Evolutionary conservation across 2,888 invertebrate species (phyloP).

Genomic region (Thelaira solivaga): DNA sequence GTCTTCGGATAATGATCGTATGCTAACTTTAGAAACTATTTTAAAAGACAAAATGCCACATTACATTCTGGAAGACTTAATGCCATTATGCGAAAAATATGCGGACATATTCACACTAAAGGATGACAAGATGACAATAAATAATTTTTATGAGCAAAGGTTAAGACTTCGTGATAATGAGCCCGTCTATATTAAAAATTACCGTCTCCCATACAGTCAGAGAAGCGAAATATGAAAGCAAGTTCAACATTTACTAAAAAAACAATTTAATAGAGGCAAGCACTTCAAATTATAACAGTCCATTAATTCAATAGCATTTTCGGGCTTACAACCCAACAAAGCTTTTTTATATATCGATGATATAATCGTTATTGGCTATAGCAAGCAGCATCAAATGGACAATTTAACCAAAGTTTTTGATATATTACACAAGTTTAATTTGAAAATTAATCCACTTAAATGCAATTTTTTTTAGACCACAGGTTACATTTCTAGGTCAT

Average conservation of each 20-base stretch:
- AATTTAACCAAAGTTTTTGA: neutral
- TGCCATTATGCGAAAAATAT: slow-evolving; percentile 20
- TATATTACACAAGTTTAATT: too few relatives aligned
- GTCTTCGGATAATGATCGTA: neutral
- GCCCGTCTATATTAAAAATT: neutral
- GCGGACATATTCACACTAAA: slow-evolving; percentile 27
- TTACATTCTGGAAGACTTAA: neutral
- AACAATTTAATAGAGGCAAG: neutral
- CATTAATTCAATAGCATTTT: neutral
- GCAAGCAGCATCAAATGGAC: neutral
- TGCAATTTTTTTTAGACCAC: neutral
- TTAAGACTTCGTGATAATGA: neutral
- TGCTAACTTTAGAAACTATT: neutral
- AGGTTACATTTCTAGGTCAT: neutral
- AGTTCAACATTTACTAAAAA: neutral
- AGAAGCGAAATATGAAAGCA: neutral
- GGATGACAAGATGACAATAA: neutral
- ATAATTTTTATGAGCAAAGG: neutral
- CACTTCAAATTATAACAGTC: neutral
- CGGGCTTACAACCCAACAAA: neutral
- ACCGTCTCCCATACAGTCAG: neutral
- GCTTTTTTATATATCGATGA: neutral
- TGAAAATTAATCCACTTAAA: too few relatives aligned
- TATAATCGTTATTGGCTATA: slow-evolving; percentile 14
- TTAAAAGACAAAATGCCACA: neutral